phyloP scores from a whole-genome alignment of 2,797 vertebrate species.

The Meriones psammophilus region DNA sequence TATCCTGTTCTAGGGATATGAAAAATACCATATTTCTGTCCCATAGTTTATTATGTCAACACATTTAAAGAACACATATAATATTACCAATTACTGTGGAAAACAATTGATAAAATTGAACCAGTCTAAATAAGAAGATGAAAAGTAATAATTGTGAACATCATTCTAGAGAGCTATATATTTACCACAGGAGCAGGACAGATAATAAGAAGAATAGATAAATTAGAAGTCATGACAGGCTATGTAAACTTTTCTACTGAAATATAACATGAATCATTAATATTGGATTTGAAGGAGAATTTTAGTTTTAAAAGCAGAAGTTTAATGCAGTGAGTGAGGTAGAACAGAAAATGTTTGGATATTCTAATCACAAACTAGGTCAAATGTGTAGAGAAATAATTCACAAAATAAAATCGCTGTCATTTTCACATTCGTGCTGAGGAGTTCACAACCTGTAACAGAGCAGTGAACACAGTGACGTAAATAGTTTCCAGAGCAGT shows the following conservation, averaged over 20 bases:
- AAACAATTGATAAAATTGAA: slow-evolving; percentile 33
- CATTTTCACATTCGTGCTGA: not conserved
- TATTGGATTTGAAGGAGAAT: not conserved
- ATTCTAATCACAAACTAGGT: not conserved
- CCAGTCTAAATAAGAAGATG: not conserved
- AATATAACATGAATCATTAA: not conserved
- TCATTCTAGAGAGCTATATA: not conserved
- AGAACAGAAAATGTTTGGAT: not conserved
- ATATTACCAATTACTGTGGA: not conserved
- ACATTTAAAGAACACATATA: not conserved
- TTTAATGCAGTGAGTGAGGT: slow-evolving; percentile 12
- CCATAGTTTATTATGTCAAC: not conserved
- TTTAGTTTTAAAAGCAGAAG: slow-evolving; percentile 17
- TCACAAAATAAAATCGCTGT: not conserved
- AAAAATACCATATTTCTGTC: not conserved
- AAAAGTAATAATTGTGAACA: not conserved
- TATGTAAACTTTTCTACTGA: slow-evolving; percentile 8
- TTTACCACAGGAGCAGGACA: not conserved
- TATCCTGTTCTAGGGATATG: not conserved
- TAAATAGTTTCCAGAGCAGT: not conserved
- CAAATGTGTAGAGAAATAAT: not conserved
- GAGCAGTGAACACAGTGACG: not conserved
- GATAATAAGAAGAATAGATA: not conserved
- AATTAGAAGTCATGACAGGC: not conserved
- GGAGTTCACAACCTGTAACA: not conserved